Percentiles rank a stretch among this genome's conserved stretches.
phyloP scores from a whole-genome alignment of 2,113 vertebrate genomes.

The Marcusenius ussheri region DNA sequence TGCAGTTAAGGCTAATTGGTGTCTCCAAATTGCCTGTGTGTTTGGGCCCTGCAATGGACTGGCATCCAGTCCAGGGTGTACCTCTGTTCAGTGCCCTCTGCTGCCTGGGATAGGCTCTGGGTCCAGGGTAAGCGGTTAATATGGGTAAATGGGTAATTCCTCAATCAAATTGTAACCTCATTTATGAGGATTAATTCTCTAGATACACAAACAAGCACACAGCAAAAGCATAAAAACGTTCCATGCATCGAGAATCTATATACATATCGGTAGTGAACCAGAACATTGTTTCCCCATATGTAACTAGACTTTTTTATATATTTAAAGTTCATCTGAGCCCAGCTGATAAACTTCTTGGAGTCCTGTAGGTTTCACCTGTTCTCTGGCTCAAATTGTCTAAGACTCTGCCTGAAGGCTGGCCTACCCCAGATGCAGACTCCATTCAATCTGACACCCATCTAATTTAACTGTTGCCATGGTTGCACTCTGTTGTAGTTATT shows the following conservation, averaged over 20 bases:
- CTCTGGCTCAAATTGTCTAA: background rate
- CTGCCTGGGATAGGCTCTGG: background rate
- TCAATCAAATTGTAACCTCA: background rate
- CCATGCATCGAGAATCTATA: background rate
- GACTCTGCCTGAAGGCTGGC: background rate
- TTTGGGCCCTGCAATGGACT: background rate
- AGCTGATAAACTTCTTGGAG: background rate
- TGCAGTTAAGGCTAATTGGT: background rate
- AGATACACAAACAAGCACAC: background rate
- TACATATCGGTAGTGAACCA: background rate
- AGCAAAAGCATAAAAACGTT: background rate
- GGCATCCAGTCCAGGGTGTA: background rate
- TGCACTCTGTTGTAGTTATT: background rate
- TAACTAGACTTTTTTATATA: background rate
- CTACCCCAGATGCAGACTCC: background rate
- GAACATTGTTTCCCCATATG: background rate
- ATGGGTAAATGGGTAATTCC: background rate
- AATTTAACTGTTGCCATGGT: background rate
- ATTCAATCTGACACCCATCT: background rate
- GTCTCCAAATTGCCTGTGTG: background rate
- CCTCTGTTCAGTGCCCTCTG: background rate
- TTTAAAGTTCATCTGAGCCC: background rate
- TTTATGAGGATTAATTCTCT: background rate
- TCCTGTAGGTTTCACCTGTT: background rate
- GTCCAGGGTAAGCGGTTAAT: background rate